phyloP scores from a whole-genome alignment of 2,113 vertebrate species.

The Fulica atra region DNA sequence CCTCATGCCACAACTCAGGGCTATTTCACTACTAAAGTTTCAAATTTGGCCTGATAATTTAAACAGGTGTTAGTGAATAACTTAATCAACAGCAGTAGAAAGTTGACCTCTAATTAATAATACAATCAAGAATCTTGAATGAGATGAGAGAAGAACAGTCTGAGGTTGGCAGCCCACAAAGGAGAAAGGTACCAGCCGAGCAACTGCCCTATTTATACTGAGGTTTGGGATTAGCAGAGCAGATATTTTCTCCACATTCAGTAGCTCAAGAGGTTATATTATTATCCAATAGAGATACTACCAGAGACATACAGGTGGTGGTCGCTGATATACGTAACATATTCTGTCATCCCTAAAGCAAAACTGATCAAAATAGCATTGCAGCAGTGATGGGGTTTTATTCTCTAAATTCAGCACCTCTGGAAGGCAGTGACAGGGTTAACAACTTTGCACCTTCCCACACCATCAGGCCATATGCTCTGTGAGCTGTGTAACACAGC shows the following conservation, averaged over 20 bases:
- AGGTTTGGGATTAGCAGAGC: not conserved
- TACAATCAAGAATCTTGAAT: not conserved
- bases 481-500: not conserved
- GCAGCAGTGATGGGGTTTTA: not conserved
- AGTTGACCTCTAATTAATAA: conserved; percentile 25
- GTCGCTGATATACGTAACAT: not conserved
- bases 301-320: not conserved
- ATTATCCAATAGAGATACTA: not conserved
- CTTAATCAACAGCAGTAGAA: not conserved
- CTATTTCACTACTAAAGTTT: not conserved
- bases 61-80: not conserved
- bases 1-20: not conserved
- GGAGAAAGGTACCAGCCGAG: not conserved
- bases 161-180: not conserved
- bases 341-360: not conserved
- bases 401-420: not conserved
- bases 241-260: not conserved
- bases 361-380: not conserved
- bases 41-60: not conserved
- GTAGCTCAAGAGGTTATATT: not conserved
- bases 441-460: not conserved
- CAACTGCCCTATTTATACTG: not conserved
- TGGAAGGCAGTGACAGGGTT: not conserved
- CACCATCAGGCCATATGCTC: not conserved
- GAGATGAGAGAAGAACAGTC: not conserved